Percentiles rank a stretch among this genome's conserved stretches.
Evolutionary conservation across 1,140 invertebrate species (phyloP).

Genomic region (Drepana arcuata): DNA sequence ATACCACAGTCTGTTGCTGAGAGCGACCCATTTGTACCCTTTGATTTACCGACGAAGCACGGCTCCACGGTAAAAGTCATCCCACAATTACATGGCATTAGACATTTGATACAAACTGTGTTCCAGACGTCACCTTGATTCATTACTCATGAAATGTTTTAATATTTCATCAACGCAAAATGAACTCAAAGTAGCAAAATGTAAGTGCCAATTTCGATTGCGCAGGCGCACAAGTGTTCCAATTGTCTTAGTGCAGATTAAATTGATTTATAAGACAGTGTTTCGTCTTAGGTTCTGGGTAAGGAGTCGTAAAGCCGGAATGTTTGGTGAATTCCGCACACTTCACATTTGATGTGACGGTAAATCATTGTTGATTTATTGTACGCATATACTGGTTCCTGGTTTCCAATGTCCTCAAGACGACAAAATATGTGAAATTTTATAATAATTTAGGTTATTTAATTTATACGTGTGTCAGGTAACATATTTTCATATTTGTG

Average conservation of each 20-base stretch:
- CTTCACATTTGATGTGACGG: constrained; percentile 19
- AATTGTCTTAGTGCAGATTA: constrained; percentile 37
- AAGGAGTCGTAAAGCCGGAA: constrained; percentile 28
- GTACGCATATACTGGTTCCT: too few relatives aligned
- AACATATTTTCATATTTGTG: too few relatives aligned
- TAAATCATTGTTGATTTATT: constrained; percentile 22
- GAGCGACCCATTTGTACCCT: constrained; percentile 21
- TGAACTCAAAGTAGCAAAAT: not conserved
- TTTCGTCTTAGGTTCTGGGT: constrained; percentile 24
- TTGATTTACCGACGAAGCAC: constrained; percentile 25
- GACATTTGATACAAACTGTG: constrained; percentile 26
- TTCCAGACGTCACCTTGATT: constrained; percentile 26
- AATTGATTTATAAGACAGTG: constrained; percentile 38
- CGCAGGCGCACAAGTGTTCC: constrained; percentile 5
- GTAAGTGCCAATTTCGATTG: not conserved
- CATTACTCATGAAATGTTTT: constrained; percentile 15
- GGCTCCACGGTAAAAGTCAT: constrained; percentile 21
- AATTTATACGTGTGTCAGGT: too few relatives aligned
- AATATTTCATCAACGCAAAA: not conserved
- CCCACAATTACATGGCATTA: constrained; percentile 37
- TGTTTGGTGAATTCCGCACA: constrained; percentile 3
- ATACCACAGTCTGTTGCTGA: too few relatives aligned
- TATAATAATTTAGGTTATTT: too few relatives aligned
- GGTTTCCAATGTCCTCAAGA: too few relatives aligned
- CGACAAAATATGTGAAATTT: too few relatives aligned